phyloP scores from a whole-genome alignment of 2,888 invertebrate species.

The Clistopyga incitator region DNA sequence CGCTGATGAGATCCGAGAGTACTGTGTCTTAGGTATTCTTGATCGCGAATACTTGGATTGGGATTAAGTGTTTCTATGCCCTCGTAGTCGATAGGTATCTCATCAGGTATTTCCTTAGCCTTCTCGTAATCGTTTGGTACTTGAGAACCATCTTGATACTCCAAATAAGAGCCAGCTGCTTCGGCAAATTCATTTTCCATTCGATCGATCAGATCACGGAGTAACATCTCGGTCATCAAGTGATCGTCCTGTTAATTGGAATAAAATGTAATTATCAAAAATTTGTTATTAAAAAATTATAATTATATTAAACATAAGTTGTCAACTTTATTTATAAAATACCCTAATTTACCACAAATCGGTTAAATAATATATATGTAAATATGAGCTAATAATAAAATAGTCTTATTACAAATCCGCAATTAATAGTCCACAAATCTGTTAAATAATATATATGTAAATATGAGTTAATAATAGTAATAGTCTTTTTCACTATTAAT shows the following conservation, averaged over 20 bases:
- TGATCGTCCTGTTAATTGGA: conserved; percentile 85
- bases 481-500: too few relatives aligned
- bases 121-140: conserved; percentile 78
- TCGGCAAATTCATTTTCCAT: conserved; percentile 91
- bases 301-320: background rate
- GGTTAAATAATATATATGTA: too few relatives aligned
- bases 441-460: too few relatives aligned
- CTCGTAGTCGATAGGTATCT: conserved; percentile 89
- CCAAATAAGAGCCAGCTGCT: conserved; percentile 88
- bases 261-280: background rate
- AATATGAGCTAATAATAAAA: too few relatives aligned
- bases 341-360: too few relatives aligned
- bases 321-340: too few relatives aligned
- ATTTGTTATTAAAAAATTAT: too few relatives aligned
- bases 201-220: conserved; percentile 91
- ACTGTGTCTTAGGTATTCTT: conserved; percentile 94
- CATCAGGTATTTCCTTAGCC: conserved; percentile 80
- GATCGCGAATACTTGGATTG: conserved; percentile 93
- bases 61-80: conserved; percentile 89
- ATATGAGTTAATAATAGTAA: too few relatives aligned
- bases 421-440: too few relatives aligned
- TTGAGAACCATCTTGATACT: conserved; percentile 86
- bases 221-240: conserved; percentile 89
- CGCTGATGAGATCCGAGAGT: conserved; percentile 91
- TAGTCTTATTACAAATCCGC: too few relatives aligned